Evolutionary conservation across 2,113 vertebrate species (phyloP).

Genomic region (Platysteira castanea): DNA sequence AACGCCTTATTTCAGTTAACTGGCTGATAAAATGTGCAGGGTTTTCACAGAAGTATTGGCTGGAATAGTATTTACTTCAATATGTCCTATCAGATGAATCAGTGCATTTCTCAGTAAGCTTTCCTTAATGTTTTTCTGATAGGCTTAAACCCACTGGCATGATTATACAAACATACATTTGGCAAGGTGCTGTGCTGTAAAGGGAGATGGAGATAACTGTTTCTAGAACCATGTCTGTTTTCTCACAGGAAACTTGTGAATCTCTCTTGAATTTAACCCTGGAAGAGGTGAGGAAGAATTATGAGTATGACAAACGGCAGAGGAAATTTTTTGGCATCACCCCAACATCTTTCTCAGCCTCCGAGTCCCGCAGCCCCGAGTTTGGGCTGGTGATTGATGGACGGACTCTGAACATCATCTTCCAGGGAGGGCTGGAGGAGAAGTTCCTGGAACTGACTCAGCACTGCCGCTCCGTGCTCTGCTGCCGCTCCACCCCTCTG

Average conservation of each 20-base stretch:
- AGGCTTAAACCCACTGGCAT: neutral
- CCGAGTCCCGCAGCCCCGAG: neutral
- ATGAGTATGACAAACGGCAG: neutral
- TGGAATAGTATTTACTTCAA: neutral
- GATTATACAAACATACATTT: neutral
- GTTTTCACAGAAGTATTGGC: neutral
- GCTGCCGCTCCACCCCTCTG: conserved; percentile 86
- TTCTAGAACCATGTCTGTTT: neutral
- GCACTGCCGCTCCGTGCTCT: conserved; percentile 83
- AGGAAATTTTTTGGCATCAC: conserved; percentile 18
- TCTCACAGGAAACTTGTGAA: conserved; percentile 80
- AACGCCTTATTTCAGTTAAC: neutral
- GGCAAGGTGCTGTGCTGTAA: neutral
- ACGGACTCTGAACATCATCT: conserved; percentile 72
- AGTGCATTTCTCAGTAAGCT: neutral
- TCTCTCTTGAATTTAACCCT: conserved; percentile 82
- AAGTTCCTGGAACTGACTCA: conserved; percentile 79
- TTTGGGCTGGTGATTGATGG: conserved; percentile 88
- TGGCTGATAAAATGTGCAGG: neutral
- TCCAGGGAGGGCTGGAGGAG: conserved; percentile 80
- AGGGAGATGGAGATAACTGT: neutral
- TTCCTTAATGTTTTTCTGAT: neutral
- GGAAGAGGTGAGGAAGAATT: conserved; percentile 79
- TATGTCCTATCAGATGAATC: neutral
- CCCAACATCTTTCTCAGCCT: neutral